Evolutionary conservation across 2,888 invertebrate genomes (phyloP).

Genomic region (Trichogramma dendrolimi): DNA sequence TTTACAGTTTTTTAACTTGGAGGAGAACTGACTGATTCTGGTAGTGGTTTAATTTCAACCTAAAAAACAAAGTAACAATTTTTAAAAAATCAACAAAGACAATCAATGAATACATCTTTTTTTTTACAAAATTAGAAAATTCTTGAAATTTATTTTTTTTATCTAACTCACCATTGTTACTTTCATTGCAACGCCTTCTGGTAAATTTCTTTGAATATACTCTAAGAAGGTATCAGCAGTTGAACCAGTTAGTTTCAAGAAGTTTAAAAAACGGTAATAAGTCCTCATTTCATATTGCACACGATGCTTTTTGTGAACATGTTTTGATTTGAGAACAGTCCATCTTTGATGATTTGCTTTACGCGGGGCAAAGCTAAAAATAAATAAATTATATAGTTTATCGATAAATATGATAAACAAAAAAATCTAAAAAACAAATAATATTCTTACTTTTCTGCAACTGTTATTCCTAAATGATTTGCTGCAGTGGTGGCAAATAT

Average conservation of each 20-base stretch:
- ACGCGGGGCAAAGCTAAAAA: constrained; percentile 67
- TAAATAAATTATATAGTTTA: constrained; percentile 42
- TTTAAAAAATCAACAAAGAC: background rate
- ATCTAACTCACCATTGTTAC: constrained; percentile 65
- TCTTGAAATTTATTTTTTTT: constrained; percentile 23
- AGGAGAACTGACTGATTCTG: constrained; percentile 31
- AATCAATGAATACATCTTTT: constrained; percentile 7
- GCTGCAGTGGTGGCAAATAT: constrained; percentile 80
- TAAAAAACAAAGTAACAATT: constrained; percentile 29
- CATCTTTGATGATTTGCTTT: constrained; percentile 73
- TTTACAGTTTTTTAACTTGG: constrained; percentile 15
- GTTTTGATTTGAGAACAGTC: constrained; percentile 81
- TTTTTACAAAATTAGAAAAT: constrained; percentile 8
- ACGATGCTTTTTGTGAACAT: constrained; percentile 87
- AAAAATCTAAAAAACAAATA: constrained; percentile 20
- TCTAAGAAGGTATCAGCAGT: constrained; percentile 94
- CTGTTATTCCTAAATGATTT: constrained; percentile 71
- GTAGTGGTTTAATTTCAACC: constrained; percentile 41
- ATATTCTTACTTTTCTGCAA: constrained; percentile 59
- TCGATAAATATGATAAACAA: constrained; percentile 73
- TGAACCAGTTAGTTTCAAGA: constrained; percentile 85
- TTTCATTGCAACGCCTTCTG: constrained; percentile 94
- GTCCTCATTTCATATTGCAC: constrained; percentile 96
- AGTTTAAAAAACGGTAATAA: constrained; percentile 78
- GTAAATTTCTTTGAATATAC: constrained; percentile 92